phyloP scores from a whole-genome alignment of 1,140 invertebrate species.

The Euura lappo region DNA sequence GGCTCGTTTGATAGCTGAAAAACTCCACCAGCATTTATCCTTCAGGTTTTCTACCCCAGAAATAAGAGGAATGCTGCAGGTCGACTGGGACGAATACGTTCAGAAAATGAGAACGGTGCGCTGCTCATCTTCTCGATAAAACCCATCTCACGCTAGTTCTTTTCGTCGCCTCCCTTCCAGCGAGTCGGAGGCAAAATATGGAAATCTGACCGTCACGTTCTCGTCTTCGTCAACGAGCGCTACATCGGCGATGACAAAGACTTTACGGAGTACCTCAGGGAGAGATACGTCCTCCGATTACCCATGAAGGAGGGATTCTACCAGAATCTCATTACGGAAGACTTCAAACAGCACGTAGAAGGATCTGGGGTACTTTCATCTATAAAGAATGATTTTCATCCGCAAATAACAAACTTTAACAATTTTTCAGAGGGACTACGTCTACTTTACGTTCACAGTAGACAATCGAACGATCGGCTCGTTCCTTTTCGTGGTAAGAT shows the following conservation, averaged over 20 bases:
- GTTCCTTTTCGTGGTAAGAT: constrained; percentile 33
- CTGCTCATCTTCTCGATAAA: neutral
- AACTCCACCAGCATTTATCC: constrained; percentile 28
- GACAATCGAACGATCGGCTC: constrained; percentile 24
- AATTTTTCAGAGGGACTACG: constrained; percentile 21
- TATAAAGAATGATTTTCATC: neutral
- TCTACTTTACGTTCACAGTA: constrained; percentile 33
- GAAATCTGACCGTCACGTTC: constrained; percentile 25
- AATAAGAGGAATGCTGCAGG: constrained; percentile 31
- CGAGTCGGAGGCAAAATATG: constrained; percentile 25
- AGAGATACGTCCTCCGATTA: constrained; percentile 27
- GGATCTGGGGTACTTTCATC: constrained; percentile 20
- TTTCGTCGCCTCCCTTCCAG: neutral
- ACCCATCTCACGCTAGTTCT: neutral
- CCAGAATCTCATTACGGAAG: constrained; percentile 22
- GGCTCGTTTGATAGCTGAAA: constrained; percentile 23
- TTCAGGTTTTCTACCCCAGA: constrained; percentile 25
- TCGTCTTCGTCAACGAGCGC: constrained; percentile 31
- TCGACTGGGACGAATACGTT: constrained; percentile 31
- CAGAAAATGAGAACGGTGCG: constrained; percentile 26
- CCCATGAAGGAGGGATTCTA: constrained; percentile 24
- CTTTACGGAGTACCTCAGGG: constrained; percentile 25
- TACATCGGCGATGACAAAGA: constrained; percentile 33
- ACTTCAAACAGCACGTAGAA: constrained; percentile 24
- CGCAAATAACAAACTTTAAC: no score